Conservation (phyloP, 2,113 vertebrate species). For the Psettodes erumei region DNA sequence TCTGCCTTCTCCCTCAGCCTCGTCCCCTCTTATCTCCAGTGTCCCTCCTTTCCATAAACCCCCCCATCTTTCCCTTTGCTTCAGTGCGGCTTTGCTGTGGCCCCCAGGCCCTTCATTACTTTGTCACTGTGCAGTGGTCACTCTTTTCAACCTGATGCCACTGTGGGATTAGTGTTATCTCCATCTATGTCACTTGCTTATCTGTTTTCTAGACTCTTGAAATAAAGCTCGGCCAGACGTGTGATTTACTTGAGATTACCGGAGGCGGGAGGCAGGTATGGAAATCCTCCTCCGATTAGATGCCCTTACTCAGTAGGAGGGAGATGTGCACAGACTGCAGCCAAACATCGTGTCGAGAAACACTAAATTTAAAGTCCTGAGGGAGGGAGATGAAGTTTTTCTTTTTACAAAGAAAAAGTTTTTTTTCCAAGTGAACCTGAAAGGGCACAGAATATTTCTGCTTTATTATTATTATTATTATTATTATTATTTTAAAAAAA, state of each 20-base stretch:
- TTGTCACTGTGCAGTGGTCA: conserved; percentile 47
- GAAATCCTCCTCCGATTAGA: conserved; percentile 76
- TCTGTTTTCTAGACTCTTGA: conserved; percentile 74
- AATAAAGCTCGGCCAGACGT: conserved; percentile 71
- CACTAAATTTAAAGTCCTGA: conserved; percentile 21
- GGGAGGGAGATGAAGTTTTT: conserved; percentile 29
- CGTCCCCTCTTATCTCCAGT: conserved; percentile 19
- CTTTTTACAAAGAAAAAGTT: too few species aligned
- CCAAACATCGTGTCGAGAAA: conserved; percentile 39
- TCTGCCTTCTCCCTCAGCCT: conserved; percentile 15
- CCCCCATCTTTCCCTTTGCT: not conserved
- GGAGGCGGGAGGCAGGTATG: conserved; percentile 64
- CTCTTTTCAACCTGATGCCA: conserved; percentile 49
- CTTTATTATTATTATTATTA: too few species aligned
- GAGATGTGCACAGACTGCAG: conserved; percentile 52
- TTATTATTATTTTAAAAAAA: too few species aligned
- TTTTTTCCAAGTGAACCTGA: too few species aligned
- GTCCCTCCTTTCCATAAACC: not conserved
- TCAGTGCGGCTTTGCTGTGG: conserved; percentile 38
- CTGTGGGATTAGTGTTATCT: conserved; percentile 74
- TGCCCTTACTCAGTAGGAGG: conserved; percentile 66
- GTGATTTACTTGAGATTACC: conserved; percentile 77
- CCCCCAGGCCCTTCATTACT: conserved; percentile 66
- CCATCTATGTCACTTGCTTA: conserved; percentile 78
- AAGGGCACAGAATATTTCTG: too few species aligned